Evolutionary conservation across 2,797 vertebrate genomes (phyloP).

Genomic region (Linurgus olivaceus): DNA sequence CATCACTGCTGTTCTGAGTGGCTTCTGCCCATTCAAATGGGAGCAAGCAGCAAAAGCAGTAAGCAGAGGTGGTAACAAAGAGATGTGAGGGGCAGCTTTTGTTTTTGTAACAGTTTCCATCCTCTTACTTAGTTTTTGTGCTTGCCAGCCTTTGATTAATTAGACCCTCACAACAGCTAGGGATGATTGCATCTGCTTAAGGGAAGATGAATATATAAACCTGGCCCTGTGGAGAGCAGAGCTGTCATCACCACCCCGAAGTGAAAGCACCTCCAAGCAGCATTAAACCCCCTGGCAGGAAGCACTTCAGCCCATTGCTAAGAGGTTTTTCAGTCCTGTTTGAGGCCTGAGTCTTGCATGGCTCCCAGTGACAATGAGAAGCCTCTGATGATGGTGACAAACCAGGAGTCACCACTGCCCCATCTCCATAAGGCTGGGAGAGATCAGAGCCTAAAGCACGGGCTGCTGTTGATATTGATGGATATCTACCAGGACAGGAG

Average conservation of each 20-base stretch:
- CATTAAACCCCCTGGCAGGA: not conserved
- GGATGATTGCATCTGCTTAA: not conserved
- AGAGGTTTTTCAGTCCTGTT: not conserved
- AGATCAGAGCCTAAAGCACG: not conserved
- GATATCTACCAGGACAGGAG: not conserved
- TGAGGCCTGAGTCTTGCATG: not conserved
- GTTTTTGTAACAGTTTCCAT: not conserved
- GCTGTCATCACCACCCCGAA: not conserved
- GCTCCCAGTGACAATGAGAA: not conserved
- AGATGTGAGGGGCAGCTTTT: not conserved
- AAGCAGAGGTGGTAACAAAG: not conserved
- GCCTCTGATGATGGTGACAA: not conserved
- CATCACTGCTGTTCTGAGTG: not conserved
- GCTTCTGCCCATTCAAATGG: not conserved
- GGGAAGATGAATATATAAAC: not conserved
- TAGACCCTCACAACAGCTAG: not conserved
- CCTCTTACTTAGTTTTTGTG: not conserved
- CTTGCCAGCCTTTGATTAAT: not conserved
- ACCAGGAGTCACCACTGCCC: not conserved
- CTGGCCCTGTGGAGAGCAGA: not conserved
- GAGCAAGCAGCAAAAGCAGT: not conserved
- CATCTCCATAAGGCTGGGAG: accelerated
- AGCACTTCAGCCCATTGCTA: not conserved
- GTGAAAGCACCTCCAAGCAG: not conserved
- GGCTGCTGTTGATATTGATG: not conserved